Evolutionary conservation across 2,888 invertebrate species (phyloP).

Genomic region (Pocota personata): DNA sequence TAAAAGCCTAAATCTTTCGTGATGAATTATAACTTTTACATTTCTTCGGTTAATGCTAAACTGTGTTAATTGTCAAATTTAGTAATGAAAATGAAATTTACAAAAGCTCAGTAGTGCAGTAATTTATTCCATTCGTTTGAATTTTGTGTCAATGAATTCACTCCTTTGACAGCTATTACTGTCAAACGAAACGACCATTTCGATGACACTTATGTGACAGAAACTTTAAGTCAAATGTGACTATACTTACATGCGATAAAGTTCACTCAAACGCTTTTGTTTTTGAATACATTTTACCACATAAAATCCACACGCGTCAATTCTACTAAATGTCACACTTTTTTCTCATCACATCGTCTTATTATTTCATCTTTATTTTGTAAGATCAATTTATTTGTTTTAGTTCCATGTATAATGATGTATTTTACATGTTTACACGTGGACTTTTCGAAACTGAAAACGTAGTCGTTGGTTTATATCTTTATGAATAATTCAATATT

Average conservation of each 20-base stretch:
- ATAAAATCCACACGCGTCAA: neutral
- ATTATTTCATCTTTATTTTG: neutral
- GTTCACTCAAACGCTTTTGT: neutral
- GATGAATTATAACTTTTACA: too few relatives aligned
- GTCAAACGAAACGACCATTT: neutral
- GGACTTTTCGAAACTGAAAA: neutral
- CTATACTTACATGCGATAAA: neutral
- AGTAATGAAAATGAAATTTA: too few relatives aligned
- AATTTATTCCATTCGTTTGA: too few relatives aligned
- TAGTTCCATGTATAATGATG: constrained; percentile 15
- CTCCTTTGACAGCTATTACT: neutral
- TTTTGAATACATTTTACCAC: too few relatives aligned
- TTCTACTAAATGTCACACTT: neutral
- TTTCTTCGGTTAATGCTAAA: too few relatives aligned
- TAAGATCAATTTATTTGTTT: neutral
- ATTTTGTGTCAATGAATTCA: neutral
- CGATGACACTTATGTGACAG: neutral
- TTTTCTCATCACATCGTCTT: neutral
- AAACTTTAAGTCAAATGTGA: neutral
- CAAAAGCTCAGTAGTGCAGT: too few relatives aligned
- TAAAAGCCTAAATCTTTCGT: too few relatives aligned
- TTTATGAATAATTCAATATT: constrained; percentile 25
- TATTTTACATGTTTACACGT: constrained; percentile 12
- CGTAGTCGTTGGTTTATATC: neutral
- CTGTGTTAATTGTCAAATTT: too few relatives aligned